phyloP scores from a whole-genome alignment of 2,888 invertebrate genomes.

The Cremastobaeus sp. region DNA sequence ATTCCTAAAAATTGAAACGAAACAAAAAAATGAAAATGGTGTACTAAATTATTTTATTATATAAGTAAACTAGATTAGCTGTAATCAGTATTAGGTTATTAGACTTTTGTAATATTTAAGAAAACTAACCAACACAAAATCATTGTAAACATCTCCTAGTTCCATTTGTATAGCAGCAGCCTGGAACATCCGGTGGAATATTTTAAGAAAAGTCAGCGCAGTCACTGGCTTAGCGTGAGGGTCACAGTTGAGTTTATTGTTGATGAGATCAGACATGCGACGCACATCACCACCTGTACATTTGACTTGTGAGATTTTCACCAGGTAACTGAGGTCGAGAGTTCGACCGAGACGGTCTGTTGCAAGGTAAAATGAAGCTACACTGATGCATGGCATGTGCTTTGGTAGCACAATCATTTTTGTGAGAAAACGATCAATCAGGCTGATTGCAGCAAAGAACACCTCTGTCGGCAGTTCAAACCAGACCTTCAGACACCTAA shows the following conservation, averaged over 20 bases:
- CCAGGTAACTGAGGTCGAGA: slow-evolving; percentile 84
- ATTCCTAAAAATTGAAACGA: slow-evolving; percentile 77
- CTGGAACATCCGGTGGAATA: slow-evolving; percentile 83
- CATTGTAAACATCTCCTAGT: slow-evolving; percentile 80
- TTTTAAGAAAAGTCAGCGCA: slow-evolving; percentile 84
- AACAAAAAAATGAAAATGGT: background rate
- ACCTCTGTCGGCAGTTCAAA: slow-evolving; percentile 89
- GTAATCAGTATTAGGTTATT: too few species aligned
- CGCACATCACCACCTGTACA: slow-evolving; percentile 91
- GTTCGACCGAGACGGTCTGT: slow-evolving; percentile 83
- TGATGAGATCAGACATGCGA: slow-evolving; percentile 91
- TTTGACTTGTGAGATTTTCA: slow-evolving; percentile 85
- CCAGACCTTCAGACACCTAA: slow-evolving; percentile 91
- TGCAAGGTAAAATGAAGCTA: slow-evolving; percentile 91
- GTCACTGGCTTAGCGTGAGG: slow-evolving; percentile 82
- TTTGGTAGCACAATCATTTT: slow-evolving; percentile 90
- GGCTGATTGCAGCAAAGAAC: slow-evolving; percentile 87
- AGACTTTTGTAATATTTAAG: too few species aligned
- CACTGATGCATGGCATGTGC: slow-evolving; percentile 92
- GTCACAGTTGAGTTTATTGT: slow-evolving; percentile 85
- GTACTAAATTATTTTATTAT: slow-evolving; percentile 35
- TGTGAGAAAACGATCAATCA: slow-evolving; percentile 89
- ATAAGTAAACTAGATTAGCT: too few species aligned
- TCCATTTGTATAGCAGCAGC: slow-evolving; percentile 80
- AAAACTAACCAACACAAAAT: slow-evolving; percentile 80